Percentiles rank a stretch among this genome's conserved stretches.
Conservation (phyloP, 2,888 invertebrate species). For the Agrilus cyanescens region DNA sequence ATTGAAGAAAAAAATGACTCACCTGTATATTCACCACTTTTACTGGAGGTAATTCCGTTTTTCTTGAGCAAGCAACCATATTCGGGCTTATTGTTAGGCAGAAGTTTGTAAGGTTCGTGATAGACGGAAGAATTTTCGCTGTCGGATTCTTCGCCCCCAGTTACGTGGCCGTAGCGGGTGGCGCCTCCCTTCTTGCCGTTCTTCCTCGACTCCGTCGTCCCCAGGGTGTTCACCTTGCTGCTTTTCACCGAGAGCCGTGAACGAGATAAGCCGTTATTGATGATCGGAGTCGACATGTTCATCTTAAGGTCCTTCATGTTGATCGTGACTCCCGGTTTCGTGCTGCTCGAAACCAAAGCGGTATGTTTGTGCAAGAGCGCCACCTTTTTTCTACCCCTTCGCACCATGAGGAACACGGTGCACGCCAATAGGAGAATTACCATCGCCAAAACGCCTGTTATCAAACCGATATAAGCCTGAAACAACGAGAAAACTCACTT, state of each 20-base stretch:
- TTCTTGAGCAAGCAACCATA: conserved; percentile 41
- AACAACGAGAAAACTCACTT: too few relatives aligned
- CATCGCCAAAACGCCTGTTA: conserved; percentile 56
- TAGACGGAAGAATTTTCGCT: conserved; percentile 45
- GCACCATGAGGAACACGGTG: conserved; percentile 51
- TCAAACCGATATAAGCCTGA: conserved; percentile 47
- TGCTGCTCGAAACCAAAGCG: conserved; percentile 43
- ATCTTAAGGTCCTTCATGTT: conserved; percentile 47
- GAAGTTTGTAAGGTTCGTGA: conserved; percentile 44
- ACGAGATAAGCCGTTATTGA: conserved; percentile 42
- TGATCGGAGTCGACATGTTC: conserved; percentile 44
- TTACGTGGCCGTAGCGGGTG: conserved; percentile 37
- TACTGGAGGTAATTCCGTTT: conserved; percentile 37
- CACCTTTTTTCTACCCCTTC: conserved; percentile 49
- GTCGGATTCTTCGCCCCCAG: conserved; percentile 39
- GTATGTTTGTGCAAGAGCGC: conserved; percentile 52
- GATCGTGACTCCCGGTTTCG: conserved; percentile 43
- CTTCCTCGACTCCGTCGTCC: conserved; percentile 30
- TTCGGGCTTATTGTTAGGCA: conserved; percentile 38
- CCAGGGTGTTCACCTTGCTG: conserved; percentile 28
- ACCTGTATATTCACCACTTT: conserved; percentile 44
- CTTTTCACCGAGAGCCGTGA: conserved; percentile 39
- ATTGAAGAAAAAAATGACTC: conserved; percentile 15
- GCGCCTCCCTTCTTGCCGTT: conserved; percentile 25
- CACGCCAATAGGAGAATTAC: conserved; percentile 52